Evolutionary conservation across 2,113 vertebrate genomes (phyloP), one percentile per base, ranked within the genome.

Genomic region (Setophaga coronata): DNA sequence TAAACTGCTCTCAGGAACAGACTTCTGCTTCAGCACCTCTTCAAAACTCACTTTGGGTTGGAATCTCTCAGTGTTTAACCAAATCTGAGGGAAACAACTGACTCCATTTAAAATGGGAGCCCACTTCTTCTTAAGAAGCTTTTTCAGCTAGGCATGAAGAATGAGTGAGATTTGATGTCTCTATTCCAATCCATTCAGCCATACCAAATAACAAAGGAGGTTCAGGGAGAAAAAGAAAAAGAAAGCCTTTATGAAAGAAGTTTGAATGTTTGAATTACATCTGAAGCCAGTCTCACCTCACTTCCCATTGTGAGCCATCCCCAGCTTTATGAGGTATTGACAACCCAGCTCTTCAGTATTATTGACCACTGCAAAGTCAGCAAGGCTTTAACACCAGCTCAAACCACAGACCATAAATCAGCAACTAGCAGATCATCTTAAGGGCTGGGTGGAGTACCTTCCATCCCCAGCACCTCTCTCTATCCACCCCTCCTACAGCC

Each of bases 311-410:
- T 23, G 86, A 94, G 69, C 82, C 74, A 89, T 51, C 65, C 74
- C 58, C 9, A 53, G 58, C 62, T 90, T 82, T 56, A 34, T 2
- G 9, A 87, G 89, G 53, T 82, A 89, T 61, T 1, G 24, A 91
- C 80, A 60, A 83, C 71, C 82, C 88, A 72, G 47, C 91, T 94
- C 48, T 0, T 93, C 10, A 56, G 34, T 51, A 89, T 95, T 97
- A 97, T 96, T 97, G 96, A 95, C 81, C 60, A 80, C 85, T 88
- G 77, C 56, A 78, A 56, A 94, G 73, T 96, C 90, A 96, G 90
- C 80, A 97, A 77, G 24, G 38, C 83, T 64, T 36, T 71, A 77
- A 90, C 78, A 94, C 73, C 77, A 56, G 34, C 50, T 83, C 76
- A 82, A 56, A 67, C 54, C 83, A 89, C 90, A 80, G 56, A 94